Base-by-base conservation (phyloP, 35 echinoderm and acorn worm genomes). In the Nesometra sesokonis region DNA sequence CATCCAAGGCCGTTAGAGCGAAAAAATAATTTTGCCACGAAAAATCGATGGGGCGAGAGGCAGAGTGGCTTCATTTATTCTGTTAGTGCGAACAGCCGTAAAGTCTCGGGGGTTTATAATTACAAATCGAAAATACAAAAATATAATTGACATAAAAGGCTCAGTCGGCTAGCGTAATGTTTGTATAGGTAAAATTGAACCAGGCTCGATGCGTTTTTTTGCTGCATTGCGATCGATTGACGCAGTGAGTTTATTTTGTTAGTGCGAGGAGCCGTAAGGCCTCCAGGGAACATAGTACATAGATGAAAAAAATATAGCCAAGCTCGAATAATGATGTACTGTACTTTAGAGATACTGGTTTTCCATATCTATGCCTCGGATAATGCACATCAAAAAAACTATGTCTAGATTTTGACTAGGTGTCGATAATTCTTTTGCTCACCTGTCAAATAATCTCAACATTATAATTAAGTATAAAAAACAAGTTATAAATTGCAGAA, bases 101-200 rank as follows among this genome's bases (percentile, higher is more conserved):
- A 67, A 67, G 9, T 67, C 52, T 67, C 52, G 7, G 7, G 52
- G 52, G 52, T 67, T 67, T 67, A 67, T 67, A 67, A 67, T 67
- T 67, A 67, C 52, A 67, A 67, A 67, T 67, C 52, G 52, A 67
- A 67, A 67, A 67, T 67, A 67, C 52, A 67, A 67, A 67, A 67
- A 67, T 67, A 67, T 67, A 67, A 67, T 67, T 67, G 52, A 1
- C 52, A 67, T 67, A 67, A 67, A 67, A 67, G 52, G 52, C 52
- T 67, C 52, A 19, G 52, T 27, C 52, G 8, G 52, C 52, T 27
- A 67, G n/a, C 52, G 52, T 67, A 11, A 17, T 67, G 52, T 67
- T 67, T 67, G 52, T 67, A 67, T 67, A 67, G 52, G 52, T 19
- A 67, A 67, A 67, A 67, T 67, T 67, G 21, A 67, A 67, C 9